Percentiles rank a stretch among this genome's conserved stretches.
Evolutionary conservation across 2,113 vertebrate species (phyloP).

Genomic region (Dromaius novaehollandiae): DNA sequence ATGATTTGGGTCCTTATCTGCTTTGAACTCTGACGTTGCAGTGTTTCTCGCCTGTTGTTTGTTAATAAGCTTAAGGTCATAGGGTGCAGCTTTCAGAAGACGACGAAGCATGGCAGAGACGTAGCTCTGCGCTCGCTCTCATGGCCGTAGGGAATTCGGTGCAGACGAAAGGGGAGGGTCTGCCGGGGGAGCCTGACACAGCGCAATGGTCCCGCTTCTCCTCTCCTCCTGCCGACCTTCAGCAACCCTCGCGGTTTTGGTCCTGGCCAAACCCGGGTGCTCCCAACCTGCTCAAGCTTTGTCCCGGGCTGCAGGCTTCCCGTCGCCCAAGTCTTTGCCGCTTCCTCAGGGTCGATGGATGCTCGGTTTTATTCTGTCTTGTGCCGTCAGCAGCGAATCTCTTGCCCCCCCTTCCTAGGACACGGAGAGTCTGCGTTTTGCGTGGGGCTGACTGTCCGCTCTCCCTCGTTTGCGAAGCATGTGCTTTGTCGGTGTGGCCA

Average conservation of each 20-base stretch:
- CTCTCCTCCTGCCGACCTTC: neutral
- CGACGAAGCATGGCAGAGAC: fast-evolving
- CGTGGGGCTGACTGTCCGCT: neutral
- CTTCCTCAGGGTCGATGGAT: neutral
- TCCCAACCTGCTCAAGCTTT: fast-evolving
- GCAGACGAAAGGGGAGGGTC: neutral
- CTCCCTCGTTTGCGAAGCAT: neutral
- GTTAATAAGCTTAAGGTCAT: neutral
- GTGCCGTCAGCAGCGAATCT: neutral
- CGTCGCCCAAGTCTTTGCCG: neutral
- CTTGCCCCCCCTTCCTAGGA: neutral
- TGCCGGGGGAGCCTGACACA: neutral
- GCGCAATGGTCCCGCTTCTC: neutral
- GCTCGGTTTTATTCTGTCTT: neutral
- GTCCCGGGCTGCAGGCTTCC: fast-evolving
- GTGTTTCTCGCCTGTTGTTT: neutral
- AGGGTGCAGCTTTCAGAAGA: neutral
- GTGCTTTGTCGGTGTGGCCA: neutral
- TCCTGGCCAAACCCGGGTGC: neutral
- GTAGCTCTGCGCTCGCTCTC: fast-evolving
- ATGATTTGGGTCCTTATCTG: neutral
- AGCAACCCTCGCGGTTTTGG: neutral
- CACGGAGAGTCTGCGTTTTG: fast-evolving
- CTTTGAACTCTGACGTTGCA: neutral
- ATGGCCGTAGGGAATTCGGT: fast-evolving